Conservation (phyloP, 2,113 vertebrate species). For the Archilochus colubris region DNA sequence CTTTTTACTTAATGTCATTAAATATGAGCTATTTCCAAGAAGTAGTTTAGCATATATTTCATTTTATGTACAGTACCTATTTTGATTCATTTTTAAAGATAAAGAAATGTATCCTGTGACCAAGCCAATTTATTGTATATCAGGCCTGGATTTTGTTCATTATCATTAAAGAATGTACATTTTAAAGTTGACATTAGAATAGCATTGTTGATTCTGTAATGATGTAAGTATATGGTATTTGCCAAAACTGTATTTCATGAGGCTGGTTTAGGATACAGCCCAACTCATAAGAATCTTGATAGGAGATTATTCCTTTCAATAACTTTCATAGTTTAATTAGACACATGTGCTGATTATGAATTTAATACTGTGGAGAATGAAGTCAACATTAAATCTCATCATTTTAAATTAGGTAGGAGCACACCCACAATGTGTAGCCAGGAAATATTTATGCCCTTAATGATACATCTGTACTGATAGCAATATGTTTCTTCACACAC, state of each 20-base stretch:
- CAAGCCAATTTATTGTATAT: not conserved
- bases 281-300: conserved; percentile 38
- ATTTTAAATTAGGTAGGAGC: conserved; percentile 34
- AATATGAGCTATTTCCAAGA: not conserved
- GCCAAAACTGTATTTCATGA: conserved; percentile 58
- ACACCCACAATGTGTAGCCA: conserved; percentile 47
- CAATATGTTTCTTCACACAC: not conserved
- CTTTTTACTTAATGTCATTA: not conserved
- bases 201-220: conserved; percentile 51
- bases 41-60: not conserved
- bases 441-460: conserved; percentile 46
- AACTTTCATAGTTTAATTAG: conserved; percentile 53
- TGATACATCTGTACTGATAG: not conserved
- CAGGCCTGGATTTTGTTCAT: conserved; percentile 10
- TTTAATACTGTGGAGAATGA: conserved; percentile 38
- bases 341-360: conserved; percentile 41
- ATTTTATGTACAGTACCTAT: not conserved
- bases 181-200: conserved; percentile 45
- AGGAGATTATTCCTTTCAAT: conserved; percentile 52
- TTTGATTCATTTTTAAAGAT: not conserved
- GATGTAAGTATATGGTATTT: conserved; percentile 61
- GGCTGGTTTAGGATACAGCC: conserved; percentile 48
- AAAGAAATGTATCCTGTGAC: not conserved
- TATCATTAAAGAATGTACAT: conserved; percentile 29
- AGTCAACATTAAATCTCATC: conserved; percentile 20